These are phyloP conservation scores for Drosophila testacea DNA, from an alignment of 2,888 invertebrate genomes.

Conservation along the genomic window DNA sequence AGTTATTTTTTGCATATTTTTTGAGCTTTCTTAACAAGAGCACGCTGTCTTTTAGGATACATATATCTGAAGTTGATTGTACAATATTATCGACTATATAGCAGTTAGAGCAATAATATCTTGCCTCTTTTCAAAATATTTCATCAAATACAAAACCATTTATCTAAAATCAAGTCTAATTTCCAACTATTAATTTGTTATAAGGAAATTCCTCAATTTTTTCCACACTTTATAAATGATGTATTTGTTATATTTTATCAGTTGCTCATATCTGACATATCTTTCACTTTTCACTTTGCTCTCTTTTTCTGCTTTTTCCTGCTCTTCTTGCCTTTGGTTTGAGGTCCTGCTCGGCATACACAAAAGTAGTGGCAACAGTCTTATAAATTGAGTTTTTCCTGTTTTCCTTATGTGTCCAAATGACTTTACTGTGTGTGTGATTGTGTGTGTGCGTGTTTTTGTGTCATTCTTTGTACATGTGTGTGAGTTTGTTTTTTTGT, in stretches of 20 bases:
- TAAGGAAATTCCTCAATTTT: conserved; percentile 1
- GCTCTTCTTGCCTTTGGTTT: background rate
- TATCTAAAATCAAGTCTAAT: background rate
- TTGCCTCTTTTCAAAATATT: background rate
- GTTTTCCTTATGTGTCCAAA: conserved; percentile 30
- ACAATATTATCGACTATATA: too few species aligned
- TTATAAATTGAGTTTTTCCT: conserved; percentile 55
- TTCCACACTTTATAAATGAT: conserved; percentile 2
- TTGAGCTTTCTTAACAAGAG: too few species aligned
- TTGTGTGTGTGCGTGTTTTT: conserved; percentile 19
- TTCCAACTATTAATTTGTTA: background rate
- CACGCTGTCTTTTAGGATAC: too few species aligned
- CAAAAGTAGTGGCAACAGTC: conserved; percentile 40
- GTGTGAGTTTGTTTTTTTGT: conserved; percentile 2
- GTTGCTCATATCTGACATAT: conserved; percentile 27
- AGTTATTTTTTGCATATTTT: too few species aligned
- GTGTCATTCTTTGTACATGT: background rate
- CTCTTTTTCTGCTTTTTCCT: background rate
- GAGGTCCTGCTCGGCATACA: conserved; percentile 27
- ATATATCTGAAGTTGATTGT: too few species aligned
- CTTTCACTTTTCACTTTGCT: conserved; percentile 24
- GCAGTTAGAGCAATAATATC: too few species aligned
- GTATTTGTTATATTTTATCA: conserved; percentile 9
- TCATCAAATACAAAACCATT: background rate
- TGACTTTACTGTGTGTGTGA: conserved; percentile 8